Evolutionary conservation across 2,888 invertebrate species (phyloP).

Genomic region (Acleris sparsana): DNA sequence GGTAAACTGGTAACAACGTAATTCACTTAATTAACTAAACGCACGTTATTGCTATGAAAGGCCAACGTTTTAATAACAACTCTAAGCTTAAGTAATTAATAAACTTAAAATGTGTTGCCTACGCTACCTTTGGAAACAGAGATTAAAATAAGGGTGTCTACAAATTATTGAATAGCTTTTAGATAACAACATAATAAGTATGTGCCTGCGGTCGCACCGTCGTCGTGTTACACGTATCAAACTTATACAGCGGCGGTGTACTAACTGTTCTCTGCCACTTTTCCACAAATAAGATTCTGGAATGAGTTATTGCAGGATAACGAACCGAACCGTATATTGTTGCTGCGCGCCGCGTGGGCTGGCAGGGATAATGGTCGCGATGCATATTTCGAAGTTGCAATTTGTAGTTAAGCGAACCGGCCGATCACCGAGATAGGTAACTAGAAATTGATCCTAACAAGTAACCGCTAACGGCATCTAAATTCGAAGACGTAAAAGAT

Average conservation of each 20-base stretch:
- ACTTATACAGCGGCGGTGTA: neutral
- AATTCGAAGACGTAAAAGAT: slow-evolving; percentile 52
- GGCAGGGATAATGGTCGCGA: slow-evolving; percentile 39
- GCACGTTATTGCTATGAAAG: slow-evolving; percentile 10
- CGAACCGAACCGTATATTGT: slow-evolving; percentile 22
- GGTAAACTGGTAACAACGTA: slow-evolving; percentile 1
- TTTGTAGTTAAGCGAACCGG: slow-evolving; percentile 38
- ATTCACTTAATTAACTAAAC: neutral
- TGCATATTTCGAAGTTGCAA: slow-evolving; percentile 42
- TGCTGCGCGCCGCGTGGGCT: slow-evolving; percentile 26
- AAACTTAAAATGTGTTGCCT: neutral
- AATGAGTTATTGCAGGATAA: slow-evolving; percentile 27
- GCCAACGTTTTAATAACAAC: slow-evolving; percentile 2
- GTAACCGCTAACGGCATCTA: slow-evolving; percentile 53
- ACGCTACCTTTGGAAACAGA: slow-evolving; percentile 31
- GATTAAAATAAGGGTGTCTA: slow-evolving; percentile 34
- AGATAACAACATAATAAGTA: neutral
- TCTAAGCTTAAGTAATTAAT: neutral
- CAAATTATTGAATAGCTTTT: neutral
- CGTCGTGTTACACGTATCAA: neutral
- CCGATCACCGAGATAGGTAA: slow-evolving; percentile 43
- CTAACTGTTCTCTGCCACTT: slow-evolving; percentile 16
- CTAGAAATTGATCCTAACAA: slow-evolving; percentile 42
- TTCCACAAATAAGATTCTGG: slow-evolving; percentile 20
- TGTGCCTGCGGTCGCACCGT: too few species aligned